Conservation (phyloP, 1,140 invertebrate species). For the Drosophila bifasciata region DNA sequence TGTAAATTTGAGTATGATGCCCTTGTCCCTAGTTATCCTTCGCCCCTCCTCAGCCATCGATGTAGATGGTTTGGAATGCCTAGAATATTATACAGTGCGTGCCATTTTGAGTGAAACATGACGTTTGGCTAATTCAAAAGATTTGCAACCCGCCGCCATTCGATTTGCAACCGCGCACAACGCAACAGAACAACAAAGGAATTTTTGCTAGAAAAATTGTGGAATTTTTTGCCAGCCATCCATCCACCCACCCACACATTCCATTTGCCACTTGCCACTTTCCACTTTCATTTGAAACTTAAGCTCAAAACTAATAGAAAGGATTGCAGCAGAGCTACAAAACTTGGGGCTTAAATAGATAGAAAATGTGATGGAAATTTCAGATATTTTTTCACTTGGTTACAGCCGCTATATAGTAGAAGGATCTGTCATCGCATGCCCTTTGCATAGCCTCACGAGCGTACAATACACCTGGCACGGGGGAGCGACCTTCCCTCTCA, state of each 20-base stretch:
- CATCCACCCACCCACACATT: not conserved
- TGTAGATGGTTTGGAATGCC: no score
- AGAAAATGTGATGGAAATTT: no score
- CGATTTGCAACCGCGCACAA: slow-evolving; percentile 51
- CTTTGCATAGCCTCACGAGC: not conserved
- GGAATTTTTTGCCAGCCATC: not conserved
- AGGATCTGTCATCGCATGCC: not conserved
- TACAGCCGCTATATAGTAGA: no score
- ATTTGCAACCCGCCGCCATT: slow-evolving; percentile 66
- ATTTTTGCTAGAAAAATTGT: not conserved
- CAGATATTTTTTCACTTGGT: no score
- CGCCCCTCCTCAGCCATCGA: not conserved
- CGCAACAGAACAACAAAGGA: slow-evolving; percentile 3
- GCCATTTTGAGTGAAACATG: slow-evolving; percentile 76
- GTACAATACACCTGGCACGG: slow-evolving; percentile 23
- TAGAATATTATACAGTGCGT: slow-evolving; percentile 73
- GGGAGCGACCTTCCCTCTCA: slow-evolving; percentile 9
- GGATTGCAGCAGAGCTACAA: no score
- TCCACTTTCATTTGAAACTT: no score
- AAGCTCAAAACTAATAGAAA: no score
- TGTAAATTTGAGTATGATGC: slow-evolving; percentile 68
- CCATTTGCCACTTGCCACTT: not conserved
- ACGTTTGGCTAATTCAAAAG: slow-evolving; percentile 81
- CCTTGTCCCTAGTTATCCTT: slow-evolving; percentile 40
- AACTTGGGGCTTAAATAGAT: no score